These are phyloP conservation scores for Amazona ochrocephala DNA, from an alignment of 2,797 vertebrate genomes.

Conservation along the genomic window DNA sequence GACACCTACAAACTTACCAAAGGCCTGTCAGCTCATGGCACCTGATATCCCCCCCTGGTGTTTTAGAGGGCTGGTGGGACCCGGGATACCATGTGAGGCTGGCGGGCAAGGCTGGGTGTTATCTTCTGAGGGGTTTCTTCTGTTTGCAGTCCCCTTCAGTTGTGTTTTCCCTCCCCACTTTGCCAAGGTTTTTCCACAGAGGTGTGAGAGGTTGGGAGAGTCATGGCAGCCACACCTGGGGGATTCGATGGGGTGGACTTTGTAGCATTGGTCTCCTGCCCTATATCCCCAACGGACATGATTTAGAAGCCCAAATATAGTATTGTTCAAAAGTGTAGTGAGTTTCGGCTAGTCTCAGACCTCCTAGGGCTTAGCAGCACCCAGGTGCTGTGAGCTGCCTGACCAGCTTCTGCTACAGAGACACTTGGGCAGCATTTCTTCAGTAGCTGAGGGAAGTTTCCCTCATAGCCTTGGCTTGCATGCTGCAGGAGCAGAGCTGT, in stretches of 20 bases:
- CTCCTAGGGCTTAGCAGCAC: background rate
- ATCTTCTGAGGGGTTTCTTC: background rate
- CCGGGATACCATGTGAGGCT: background rate
- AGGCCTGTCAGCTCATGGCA: background rate
- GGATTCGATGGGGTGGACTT: background rate
- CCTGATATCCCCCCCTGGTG: background rate
- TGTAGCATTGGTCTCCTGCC: background rate
- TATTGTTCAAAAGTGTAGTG: background rate
- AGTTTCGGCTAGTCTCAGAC: background rate
- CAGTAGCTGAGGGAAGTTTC: background rate
- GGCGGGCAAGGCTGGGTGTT: background rate
- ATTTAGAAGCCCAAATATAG: background rate
- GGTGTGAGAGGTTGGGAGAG: background rate
- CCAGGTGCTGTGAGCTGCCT: background rate
- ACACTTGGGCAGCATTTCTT: background rate
- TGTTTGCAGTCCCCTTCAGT: background rate
- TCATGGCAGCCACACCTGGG: accelerated
- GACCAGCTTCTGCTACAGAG: background rate
- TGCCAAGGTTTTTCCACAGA: background rate
- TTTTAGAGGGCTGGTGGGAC: background rate
- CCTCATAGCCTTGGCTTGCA: background rate
- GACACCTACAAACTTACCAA: background rate
- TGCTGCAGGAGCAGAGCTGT: background rate
- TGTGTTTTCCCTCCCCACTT: background rate
- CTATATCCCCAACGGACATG: background rate